Evolutionary conservation across 2,113 vertebrate genomes (phyloP).

Genomic region (Bagarius yarrelli): DNA sequence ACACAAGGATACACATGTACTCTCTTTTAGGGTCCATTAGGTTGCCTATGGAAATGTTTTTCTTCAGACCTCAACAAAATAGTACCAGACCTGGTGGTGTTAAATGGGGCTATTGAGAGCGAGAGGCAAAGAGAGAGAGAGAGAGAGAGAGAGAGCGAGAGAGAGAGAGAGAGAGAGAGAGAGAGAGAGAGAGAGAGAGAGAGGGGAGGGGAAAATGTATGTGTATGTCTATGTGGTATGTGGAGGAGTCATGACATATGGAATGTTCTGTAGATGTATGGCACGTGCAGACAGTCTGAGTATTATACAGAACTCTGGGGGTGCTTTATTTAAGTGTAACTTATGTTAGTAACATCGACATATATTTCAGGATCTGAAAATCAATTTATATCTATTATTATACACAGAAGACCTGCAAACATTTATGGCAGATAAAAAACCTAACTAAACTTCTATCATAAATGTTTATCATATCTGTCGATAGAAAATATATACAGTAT

Average conservation of each 20-base stretch:
- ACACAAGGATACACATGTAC: not conserved
- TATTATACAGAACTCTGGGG: constrained; percentile 4
- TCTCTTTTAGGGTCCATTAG: constrained; percentile 25
- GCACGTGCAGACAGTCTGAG: constrained; percentile 36
- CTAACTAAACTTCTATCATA: not conserved
- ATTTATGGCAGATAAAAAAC: not conserved
- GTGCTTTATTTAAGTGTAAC: constrained; percentile 12
- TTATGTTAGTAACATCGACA: constrained; percentile 14
- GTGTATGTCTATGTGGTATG: constrained; percentile 35
- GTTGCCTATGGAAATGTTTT: constrained; percentile 38
- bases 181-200: not conserved
- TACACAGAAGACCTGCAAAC: not conserved
- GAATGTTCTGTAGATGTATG: constrained; percentile 43
- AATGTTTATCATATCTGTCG: not conserved
- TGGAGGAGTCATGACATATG: constrained; percentile 45
- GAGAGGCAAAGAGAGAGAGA: not conserved
- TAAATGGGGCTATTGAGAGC: constrained; percentile 35
- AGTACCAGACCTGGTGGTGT: constrained; percentile 24
- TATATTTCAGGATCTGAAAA: constrained; percentile 22
- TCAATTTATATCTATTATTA: not conserved
- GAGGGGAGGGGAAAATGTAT: not conserved
- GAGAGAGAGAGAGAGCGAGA: not conserved
- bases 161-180: not conserved
- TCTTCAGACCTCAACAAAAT: constrained; percentile 38
- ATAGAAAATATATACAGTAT: no score